phyloP scores from a whole-genome alignment of 1,140 invertebrate genomes.

The Hormaphis cornu region DNA sequence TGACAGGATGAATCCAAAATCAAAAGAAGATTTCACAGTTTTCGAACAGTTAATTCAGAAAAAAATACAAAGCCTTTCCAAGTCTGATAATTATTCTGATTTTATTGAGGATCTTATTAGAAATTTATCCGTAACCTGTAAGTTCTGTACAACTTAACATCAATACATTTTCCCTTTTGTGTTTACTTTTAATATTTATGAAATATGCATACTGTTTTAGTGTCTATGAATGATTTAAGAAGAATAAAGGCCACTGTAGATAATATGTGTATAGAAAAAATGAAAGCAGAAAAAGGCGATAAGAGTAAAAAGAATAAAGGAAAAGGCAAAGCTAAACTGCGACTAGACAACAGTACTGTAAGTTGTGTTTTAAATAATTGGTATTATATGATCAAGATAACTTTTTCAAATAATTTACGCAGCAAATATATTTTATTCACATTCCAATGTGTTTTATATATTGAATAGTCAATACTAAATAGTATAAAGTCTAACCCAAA shows the following conservation, averaged over 20 bases:
- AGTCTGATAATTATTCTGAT: constrained; percentile 58
- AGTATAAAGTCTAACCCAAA: too few species aligned
- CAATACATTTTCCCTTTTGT: too few species aligned
- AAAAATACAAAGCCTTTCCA: constrained; percentile 59
- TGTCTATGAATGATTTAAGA: constrained; percentile 61
- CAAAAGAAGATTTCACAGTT: constrained; percentile 70
- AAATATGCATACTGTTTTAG: constrained; percentile 44
- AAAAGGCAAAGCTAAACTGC: constrained; percentile 59
- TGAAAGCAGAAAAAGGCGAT: constrained; percentile 52
- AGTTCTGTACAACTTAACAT: constrained; percentile 44
- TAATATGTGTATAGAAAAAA: constrained; percentile 69
- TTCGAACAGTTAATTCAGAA: constrained; percentile 61
- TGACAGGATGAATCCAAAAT: constrained; percentile 58
- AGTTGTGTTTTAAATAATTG: constrained; percentile 39
- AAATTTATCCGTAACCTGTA: constrained; percentile 65
- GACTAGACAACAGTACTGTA: constrained; percentile 63
- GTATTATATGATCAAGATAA: too few species aligned
- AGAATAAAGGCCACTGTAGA: constrained; percentile 71
- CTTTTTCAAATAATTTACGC: too few species aligned
- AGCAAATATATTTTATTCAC: too few species aligned
- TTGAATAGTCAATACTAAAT: too few species aligned
- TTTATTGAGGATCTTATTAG: constrained; percentile 73
- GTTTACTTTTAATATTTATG: constrained; percentile 7
- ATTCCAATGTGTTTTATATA: too few species aligned
- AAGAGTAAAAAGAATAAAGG: constrained; percentile 60